Evolutionary conservation across 53 echinoderm and acorn worm genomes (phyloP).

Genomic region (Stichopus horrens): DNA sequence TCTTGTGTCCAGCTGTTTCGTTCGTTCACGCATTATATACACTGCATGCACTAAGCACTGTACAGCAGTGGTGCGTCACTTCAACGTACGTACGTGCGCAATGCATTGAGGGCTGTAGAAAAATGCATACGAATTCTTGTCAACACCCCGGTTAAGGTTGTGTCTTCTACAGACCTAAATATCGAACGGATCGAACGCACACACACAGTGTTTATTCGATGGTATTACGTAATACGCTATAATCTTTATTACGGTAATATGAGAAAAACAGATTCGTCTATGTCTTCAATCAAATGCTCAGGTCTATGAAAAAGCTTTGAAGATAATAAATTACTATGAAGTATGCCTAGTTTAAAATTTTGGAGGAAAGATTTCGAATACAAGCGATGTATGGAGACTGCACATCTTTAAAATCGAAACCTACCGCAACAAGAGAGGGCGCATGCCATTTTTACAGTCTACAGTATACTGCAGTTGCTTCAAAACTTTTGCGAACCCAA

Average conservation of each 20-base stretch:
- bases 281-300: no score
- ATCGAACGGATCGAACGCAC: constrained; percentile 17
- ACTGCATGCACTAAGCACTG: no score
- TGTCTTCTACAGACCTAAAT: not conserved
- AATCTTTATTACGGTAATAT: not conserved
- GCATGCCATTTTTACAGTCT: constrained; percentile 3
- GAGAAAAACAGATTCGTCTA: no score
- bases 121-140: not conserved
- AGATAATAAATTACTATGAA: no score
- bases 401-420: not conserved
- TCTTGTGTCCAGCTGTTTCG: constrained; percentile 1
- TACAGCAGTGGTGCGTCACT: not conserved
- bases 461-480: not conserved
- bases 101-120: not conserved
- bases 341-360: no score
- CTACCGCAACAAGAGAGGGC: constrained; percentile 30
- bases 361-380: no score
- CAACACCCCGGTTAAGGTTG: not conserved
- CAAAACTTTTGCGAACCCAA: not conserved
- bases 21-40: not conserved
- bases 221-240: constrained; percentile 32
- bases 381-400: no score
- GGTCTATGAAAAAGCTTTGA: no score
- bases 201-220: not conserved
- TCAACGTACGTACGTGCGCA: not conserved